Conservation (phyloP, 2,113 vertebrate genomes). For the Hemiprocne comata region DNA sequence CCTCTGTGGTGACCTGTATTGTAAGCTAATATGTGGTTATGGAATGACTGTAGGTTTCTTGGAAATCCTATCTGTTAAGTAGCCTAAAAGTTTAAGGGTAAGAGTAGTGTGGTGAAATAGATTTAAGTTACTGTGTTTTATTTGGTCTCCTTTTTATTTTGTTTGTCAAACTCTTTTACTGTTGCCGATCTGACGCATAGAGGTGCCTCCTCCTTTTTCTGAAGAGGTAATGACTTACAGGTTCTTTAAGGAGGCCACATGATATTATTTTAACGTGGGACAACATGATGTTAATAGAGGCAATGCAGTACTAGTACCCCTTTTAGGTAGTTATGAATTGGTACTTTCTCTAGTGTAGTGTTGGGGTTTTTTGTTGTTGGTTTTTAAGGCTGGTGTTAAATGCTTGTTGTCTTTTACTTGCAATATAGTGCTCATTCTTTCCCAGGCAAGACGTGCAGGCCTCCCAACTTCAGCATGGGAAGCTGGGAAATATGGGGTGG, state of each 20-base stretch:
- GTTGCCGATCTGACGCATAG: background rate
- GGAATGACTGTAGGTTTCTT: background rate
- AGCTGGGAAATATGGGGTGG: constrained; percentile 81
- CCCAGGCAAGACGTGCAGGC: constrained; percentile 74
- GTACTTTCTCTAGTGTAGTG: background rate
- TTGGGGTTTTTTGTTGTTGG: background rate
- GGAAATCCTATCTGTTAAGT: background rate
- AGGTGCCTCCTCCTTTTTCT: background rate
- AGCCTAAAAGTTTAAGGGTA: background rate
- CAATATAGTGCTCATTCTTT: constrained; percentile 72
- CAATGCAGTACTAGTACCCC: background rate
- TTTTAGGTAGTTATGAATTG: background rate
- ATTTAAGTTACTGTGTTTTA: background rate
- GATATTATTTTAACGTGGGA: background rate
- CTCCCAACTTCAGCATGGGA: constrained; percentile 78
- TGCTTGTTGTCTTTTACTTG: constrained; percentile 2
- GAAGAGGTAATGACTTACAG: background rate
- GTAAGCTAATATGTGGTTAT: background rate
- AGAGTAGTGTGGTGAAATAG: background rate
- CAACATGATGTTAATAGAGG: background rate
- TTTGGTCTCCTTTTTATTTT: background rate
- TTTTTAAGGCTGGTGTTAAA: background rate
- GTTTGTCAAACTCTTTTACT: background rate
- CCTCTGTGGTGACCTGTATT: background rate
- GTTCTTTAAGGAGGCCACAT: background rate